phyloP scores from a whole-genome alignment of 2,888 invertebrate species.

The Sinodicranocentrus sp. region DNA sequence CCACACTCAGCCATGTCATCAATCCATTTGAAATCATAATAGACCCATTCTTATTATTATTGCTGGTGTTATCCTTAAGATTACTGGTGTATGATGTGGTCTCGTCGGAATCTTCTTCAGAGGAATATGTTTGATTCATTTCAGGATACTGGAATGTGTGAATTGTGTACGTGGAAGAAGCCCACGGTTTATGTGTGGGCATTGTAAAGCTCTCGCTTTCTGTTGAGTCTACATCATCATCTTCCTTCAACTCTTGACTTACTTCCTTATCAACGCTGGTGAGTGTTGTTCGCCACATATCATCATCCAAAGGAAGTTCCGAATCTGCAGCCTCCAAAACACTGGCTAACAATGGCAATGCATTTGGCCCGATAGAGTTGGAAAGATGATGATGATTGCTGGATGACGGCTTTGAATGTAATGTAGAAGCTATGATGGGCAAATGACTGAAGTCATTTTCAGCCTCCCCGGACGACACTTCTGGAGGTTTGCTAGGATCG shows the following conservation, averaged over 20 bases:
- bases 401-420: conserved; percentile 24
- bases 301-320: not conserved
- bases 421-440: conserved; percentile 51
- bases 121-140: conserved; percentile 44
- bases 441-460: conserved; percentile 59
- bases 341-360: conserved; percentile 41
- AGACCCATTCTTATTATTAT: conserved; percentile 16
- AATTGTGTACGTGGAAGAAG: conserved; percentile 73
- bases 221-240: conserved; percentile 47
- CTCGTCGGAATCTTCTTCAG: conserved; percentile 53
- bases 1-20: conserved; percentile 71
- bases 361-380: conserved; percentile 37
- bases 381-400: conserved; percentile 24
- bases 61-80: conserved; percentile 8
- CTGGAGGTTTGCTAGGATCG: conserved; percentile 50
- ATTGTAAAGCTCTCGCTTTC: conserved; percentile 18
- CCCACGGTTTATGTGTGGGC: conserved; percentile 74
- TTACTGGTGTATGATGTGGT: conserved; percentile 40
- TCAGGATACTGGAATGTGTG: conserved; percentile 76
- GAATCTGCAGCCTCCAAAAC: conserved; percentile 51
- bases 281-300: conserved; percentile 58
- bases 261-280: conserved; percentile 53
- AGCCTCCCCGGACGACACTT: conserved; percentile 54
- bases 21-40: conserved; percentile 52
- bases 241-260: conserved; percentile 40